A percentile compares a stretch with the other conserved stretches of the same genome.
Evolutionary conservation across 2,797 vertebrate species (phyloP).

Genomic region (Taeniopygia guttata): DNA sequence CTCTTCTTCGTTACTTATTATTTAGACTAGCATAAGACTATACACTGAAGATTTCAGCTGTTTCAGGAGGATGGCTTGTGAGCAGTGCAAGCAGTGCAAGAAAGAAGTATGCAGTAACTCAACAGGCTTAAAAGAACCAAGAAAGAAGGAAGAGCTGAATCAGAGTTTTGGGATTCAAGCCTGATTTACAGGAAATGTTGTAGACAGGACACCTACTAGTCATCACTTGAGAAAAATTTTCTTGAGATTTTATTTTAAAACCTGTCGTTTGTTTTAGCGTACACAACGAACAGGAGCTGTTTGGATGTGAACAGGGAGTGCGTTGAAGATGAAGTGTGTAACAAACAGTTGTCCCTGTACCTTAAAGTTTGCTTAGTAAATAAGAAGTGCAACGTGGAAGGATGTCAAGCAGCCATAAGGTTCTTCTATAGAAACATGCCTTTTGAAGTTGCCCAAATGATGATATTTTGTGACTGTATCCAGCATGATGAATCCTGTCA

Average conservation of each 20-base stretch:
- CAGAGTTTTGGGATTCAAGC: neutral
- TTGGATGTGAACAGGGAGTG: conserved; percentile 79
- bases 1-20: neutral
- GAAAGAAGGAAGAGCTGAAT: neutral
- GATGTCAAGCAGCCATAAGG: conserved; percentile 76
- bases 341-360: conserved; percentile 80
- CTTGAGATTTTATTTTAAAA: neutral
- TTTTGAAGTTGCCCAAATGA: conserved; percentile 79
- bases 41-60: neutral
- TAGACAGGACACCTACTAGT: neutral
- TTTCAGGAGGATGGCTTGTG: neutral
- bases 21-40: neutral
- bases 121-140: neutral
- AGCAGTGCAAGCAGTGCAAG: neutral
- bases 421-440: conserved; percentile 84
- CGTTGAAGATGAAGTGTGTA: conserved; percentile 83
- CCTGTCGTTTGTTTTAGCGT: conserved; percentile 67
- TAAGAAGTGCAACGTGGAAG: conserved; percentile 73
- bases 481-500: conserved; percentile 79
- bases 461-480: conserved; percentile 86
- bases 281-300: conserved; percentile 75
- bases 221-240: neutral
- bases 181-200: neutral
- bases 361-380: conserved; percentile 79
- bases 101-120: neutral